Evolutionary conservation across 2,797 vertebrate genomes (phyloP), one percentile per base, ranked within the genome.

Genomic region (Pseudochirops cupreus): DNA sequence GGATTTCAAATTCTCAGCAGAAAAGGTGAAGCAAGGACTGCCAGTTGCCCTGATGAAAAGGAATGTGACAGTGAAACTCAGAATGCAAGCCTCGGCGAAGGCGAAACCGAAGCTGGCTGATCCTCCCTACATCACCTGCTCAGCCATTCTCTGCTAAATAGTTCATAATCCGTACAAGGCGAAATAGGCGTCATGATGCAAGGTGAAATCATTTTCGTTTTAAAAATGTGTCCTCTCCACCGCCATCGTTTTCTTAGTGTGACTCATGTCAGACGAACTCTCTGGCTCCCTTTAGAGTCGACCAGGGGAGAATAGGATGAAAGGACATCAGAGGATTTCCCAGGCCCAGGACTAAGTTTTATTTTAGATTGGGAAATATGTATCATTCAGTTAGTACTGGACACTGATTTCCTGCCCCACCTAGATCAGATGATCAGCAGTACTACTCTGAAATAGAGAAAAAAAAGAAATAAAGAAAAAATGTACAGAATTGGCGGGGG

Each of bases 301-400:
- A 62, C 14, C 16, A 50, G 56, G n/a, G 4, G 82, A 57, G 18
- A 58, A 91, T 33, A 97, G 90, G 62, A 58, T 46, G 29, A 94
- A 94, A 94, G 14, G 24, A 82, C 39, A 82, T 39, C 67, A 82
- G 67, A 82, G 67, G 53, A 91, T 82, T 93, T 94, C 59, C 59
- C 29, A 91, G 52, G 59, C 56, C 62, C 1, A 1, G 11, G n/a
- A 82, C 0, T 46, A 39, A 39, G 21, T 46, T 39, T 24, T 82
- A 46, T 92, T 28, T 87, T 93, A 91, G 13, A 0, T 91, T 74
- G 89, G 13, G 14, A 58, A 96, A 28, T 92, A 14, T 93, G 57
- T 67, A 52, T 94, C 24, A 89, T 82, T 82, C 67, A 82, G 7
- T 82, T 82, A 46, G 6, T 82, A 11, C 16, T 82, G 21, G 24